A percentile compares a stretch with the other conserved stretches of the same genome.
Conservation (phyloP, 1,140 invertebrate genomes). For the Ctenoplectra terminalis region DNA sequence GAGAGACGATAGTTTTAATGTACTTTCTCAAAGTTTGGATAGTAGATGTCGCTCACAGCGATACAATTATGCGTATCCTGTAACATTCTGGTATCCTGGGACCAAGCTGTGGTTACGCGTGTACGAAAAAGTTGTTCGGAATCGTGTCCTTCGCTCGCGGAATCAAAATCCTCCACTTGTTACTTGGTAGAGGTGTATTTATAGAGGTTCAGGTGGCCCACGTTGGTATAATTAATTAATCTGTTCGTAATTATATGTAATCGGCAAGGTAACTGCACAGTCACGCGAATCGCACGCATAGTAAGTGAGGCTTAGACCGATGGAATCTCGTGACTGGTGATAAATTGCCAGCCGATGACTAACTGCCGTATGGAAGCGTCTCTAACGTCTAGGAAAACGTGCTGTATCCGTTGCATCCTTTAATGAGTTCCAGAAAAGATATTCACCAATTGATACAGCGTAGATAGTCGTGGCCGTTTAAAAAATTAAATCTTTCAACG, state of each 20-base stretch:
- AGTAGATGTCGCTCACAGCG: too few species aligned
- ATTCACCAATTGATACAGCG: not conserved
- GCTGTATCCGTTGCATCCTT: slow-evolving; percentile 56
- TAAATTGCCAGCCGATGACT: slow-evolving; percentile 80
- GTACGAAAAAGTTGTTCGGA: too few species aligned
- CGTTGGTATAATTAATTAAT: slow-evolving; percentile 78
- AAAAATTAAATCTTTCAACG: not conserved
- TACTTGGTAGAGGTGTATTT: not conserved
- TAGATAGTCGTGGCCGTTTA: not conserved
- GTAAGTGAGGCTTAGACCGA: slow-evolving; percentile 74
- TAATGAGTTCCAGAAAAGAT: slow-evolving; percentile 61
- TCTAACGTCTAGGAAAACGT: slow-evolving; percentile 66
- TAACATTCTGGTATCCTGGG: too few species aligned
- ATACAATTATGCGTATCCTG: too few species aligned
- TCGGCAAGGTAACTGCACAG: slow-evolving; percentile 70
- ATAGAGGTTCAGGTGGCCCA: slow-evolving; percentile 41
- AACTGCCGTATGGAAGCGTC: slow-evolving; percentile 79
- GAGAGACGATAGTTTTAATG: too few species aligned
- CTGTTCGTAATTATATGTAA: slow-evolving; percentile 80
- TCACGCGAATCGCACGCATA: slow-evolving; percentile 75
- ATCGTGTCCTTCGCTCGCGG: too few species aligned
- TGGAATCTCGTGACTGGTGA: slow-evolving; percentile 77
- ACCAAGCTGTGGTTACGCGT: too few species aligned
- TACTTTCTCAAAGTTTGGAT: too few species aligned
- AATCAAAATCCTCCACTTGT: too few species aligned